Evolutionary conservation across 2,888 invertebrate genomes (phyloP).

Genomic region (Hipparchia sbordonii): DNA sequence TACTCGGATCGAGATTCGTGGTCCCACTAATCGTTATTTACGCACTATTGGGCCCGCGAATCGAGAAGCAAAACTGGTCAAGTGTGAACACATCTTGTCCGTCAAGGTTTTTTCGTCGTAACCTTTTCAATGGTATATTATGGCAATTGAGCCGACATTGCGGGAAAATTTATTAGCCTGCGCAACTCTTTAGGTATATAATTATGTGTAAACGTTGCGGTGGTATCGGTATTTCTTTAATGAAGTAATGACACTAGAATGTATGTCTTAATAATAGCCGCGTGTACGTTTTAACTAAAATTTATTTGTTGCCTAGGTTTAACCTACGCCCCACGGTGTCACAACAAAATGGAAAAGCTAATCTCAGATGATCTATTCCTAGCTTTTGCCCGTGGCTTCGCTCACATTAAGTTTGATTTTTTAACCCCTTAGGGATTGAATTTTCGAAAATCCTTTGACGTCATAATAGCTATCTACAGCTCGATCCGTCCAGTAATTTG

Average conservation of each 20-base stretch:
- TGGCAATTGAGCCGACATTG: slow-evolving; percentile 19
- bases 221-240: slow-evolving; percentile 9
- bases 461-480: no score
- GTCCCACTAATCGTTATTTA: slow-evolving; percentile 29
- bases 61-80: slow-evolving; percentile 31
- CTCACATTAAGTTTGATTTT: no score
- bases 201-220: slow-evolving; percentile 24
- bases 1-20: neutral
- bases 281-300: slow-evolving; percentile 3
- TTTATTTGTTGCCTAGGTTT: slow-evolving; percentile 7
- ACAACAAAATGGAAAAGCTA: no score
- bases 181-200: slow-evolving; percentile 18
- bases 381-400: no score
- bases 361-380: no score
- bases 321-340: neutral
- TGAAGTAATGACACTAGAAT: slow-evolving; percentile 19
- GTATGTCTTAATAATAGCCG: slow-evolving; percentile 18
- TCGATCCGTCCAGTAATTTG: no score
- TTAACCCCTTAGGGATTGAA: no score
- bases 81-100: slow-evolving; percentile 27
- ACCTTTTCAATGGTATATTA: slow-evolving; percentile 25
- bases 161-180: slow-evolving; percentile 25
- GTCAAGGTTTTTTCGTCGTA: slow-evolving; percentile 27
- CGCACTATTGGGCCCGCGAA: slow-evolving; percentile 39
- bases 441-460: no score